These are phyloP conservation scores for Callospermophilus lateralis DNA, from an alignment of 2,113 vertebrate genomes.

Conservation along the genomic window DNA sequence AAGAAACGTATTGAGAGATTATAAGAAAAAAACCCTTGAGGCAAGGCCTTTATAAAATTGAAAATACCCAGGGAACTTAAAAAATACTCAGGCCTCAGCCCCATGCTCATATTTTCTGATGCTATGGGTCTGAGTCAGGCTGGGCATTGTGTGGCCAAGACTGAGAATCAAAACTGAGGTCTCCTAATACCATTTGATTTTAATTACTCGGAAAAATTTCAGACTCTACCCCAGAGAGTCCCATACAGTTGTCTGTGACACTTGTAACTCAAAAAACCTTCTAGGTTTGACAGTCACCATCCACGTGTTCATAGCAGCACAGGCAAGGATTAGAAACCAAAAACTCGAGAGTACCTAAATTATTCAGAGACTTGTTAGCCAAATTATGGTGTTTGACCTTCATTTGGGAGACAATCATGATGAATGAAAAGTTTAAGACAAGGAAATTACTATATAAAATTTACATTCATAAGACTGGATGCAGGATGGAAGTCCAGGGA, in stretches of 20 bases:
- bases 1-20: not conserved
- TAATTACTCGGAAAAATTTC: not conserved
- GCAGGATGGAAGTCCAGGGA: not conserved
- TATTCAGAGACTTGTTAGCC: not conserved
- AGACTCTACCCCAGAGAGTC: not conserved
- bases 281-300: not conserved
- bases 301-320: not conserved
- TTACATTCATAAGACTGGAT: not conserved
- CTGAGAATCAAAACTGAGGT: not conserved
- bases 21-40: not conserved
- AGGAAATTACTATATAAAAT: not conserved
- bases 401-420: not conserved
- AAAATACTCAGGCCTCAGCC: not conserved
- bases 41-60: not conserved
- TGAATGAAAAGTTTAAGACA: not conserved
- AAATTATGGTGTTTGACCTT: not conserved
- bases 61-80: not conserved
- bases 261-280: not conserved
- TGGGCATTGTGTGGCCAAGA: not conserved
- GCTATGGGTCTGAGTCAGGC: not conserved
- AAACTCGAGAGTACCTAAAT: accelerated
- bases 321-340: not conserved
- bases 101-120: not conserved
- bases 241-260: not conserved
- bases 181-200: not conserved